Evolutionary conservation across 2,113 vertebrate genomes (phyloP), one percentile per base, ranked within the genome.

Genomic region (Zingel zingel): DNA sequence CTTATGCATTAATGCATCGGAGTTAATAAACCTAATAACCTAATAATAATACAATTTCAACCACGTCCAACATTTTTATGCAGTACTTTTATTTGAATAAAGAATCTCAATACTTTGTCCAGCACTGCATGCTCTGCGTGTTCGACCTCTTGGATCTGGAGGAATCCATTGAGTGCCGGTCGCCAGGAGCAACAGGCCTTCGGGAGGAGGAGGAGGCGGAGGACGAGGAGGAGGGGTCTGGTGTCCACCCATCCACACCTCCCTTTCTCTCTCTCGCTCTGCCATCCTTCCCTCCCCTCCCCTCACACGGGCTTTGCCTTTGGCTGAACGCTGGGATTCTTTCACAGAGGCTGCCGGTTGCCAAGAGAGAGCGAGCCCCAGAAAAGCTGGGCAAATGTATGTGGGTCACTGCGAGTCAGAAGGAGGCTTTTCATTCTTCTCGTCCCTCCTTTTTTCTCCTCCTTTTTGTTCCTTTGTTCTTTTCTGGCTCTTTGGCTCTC

Each of bases 241-340:
- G 53, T 77, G 86, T 85, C 84, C 83, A 81, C 78, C 77, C 87
- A 3, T 87, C 86, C 88, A 75, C 65, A 82, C 86, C 81, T 82
- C 79, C 59, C 81, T 84, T 83, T 53, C 66, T 51, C 74, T 51
- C 74, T 66, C 63, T 47, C 73, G 21, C 78, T 25, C 75, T 81
- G 43, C 84, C 78, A 67, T 79, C 79, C 77, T 58, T 27, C 76
- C 68, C 56, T 25, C 67, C 72, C 73, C 82, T 45, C 67, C 75
- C 53, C 77, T 77, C 90, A 86, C 90, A 85, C 73, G 66, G 89
- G 90, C 88, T 91, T 93, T 95, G 93, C 94, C 91, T 94, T 94
- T 96, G 95, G 95, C 93, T 93, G 93, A 91, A 93, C 89, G 92
- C 89, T 94, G 88, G 85, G 92, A 96, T 96, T 96, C 95, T 95